Percentiles rank a stretch among this genome's conserved stretches.
These are phyloP conservation scores for Nasonovia ribisnigri DNA, from an alignment of 2,888 invertebrate species.

Conservation along the genomic window DNA sequence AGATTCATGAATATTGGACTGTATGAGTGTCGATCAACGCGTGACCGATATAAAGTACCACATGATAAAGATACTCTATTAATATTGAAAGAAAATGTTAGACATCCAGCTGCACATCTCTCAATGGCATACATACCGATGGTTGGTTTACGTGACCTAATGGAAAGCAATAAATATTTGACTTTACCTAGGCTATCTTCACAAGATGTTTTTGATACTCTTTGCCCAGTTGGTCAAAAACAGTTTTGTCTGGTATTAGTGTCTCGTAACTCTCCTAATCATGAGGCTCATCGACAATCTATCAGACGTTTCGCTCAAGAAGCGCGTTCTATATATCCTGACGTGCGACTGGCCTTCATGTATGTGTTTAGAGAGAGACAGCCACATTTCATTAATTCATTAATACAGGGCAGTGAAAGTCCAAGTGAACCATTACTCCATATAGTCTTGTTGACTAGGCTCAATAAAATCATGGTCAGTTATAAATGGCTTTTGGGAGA, in stretches of 20 bases:
- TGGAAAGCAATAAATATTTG: slow-evolving; percentile 89
- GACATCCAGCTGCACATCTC: slow-evolving; percentile 85
- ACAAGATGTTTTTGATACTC: slow-evolving; percentile 84
- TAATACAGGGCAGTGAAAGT: slow-evolving; percentile 73
- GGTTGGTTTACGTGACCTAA: slow-evolving; percentile 87
- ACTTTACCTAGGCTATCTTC: slow-evolving; percentile 90
- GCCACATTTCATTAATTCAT: slow-evolving; percentile 69
- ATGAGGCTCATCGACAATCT: slow-evolving; percentile 77
- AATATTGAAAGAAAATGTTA: slow-evolving; percentile 88
- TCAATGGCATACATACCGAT: slow-evolving; percentile 92
- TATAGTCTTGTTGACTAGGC: slow-evolving; percentile 91
- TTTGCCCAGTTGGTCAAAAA: slow-evolving; percentile 92
- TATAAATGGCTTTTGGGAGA: slow-evolving; percentile 90
- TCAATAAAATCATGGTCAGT: slow-evolving; percentile 86
- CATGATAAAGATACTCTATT: slow-evolving; percentile 84
- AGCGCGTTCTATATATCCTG: slow-evolving; percentile 74
- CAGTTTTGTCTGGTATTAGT: slow-evolving; percentile 84
- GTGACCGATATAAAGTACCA: slow-evolving; percentile 78
- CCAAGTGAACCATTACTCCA: slow-evolving; percentile 79
- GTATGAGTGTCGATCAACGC: slow-evolving; percentile 43
- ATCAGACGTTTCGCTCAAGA: slow-evolving; percentile 80
- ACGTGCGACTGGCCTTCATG: slow-evolving; percentile 83
- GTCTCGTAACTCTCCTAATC: slow-evolving; percentile 76
- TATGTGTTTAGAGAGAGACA: slow-evolving; percentile 89
- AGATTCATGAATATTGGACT: slow-evolving; percentile 64